Conservation (phyloP, 2,888 invertebrate genomes). For the Kryphioiulus occultus region DNA sequence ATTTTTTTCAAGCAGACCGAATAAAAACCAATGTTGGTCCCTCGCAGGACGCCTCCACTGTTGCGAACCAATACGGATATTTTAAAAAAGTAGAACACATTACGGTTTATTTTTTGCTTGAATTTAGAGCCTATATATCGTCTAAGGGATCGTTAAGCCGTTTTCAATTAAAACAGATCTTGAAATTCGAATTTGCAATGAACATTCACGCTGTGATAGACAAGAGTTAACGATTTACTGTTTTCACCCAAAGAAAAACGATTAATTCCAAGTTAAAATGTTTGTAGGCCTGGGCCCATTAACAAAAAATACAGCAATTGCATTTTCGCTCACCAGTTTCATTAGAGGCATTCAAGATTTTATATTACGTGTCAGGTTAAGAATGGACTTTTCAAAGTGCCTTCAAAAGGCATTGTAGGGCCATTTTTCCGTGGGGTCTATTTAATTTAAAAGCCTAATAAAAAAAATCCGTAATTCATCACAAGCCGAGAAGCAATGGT, state of each 20-base stretch:
- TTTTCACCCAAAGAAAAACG: no score
- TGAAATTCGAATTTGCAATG: background rate
- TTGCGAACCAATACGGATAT: background rate
- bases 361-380: no score
- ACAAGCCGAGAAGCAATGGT: background rate
- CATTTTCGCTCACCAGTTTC: no score
- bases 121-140: background rate
- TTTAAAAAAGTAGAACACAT: constrained; percentile 27
- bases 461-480: background rate
- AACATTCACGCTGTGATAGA: background rate
- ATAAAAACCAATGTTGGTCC: background rate
- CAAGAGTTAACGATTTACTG: background rate
- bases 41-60: background rate
- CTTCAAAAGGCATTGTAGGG: no score
- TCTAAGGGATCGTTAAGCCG: background rate
- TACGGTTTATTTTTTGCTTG: background rate
- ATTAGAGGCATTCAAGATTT: no score
- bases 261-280: no score
- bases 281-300: no score
- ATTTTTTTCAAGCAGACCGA: background rate
- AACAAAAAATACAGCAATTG: no score
- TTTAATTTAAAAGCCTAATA: no score
- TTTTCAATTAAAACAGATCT: background rate
- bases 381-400: no score
- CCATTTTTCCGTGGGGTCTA: no score